Evolutionary conservation across 1,140 invertebrate genomes (phyloP), one percentile per base, ranked within the genome.

Genomic region (Onthophagus taurus): DNA sequence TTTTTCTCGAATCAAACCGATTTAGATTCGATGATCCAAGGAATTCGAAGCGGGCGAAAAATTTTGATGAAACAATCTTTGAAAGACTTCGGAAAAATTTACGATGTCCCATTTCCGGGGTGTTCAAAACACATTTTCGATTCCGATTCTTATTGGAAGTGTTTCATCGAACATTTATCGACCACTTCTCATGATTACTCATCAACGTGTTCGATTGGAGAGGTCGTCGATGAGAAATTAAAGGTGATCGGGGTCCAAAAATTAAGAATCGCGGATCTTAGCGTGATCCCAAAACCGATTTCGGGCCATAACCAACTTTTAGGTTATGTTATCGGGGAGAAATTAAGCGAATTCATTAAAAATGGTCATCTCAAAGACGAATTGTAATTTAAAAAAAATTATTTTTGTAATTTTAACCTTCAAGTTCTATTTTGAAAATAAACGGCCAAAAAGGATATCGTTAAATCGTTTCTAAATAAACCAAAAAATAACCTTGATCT

Each of bases 291-390:
- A 0, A 64, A 60, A 2, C 69, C 83, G n/a, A 68, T 77, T 5
- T 71, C 69, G 2, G 81, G 76, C 1, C 83, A 88, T 53, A 75
- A 80, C 0, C 83, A 81, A 47, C 80, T 80, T 0, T 75, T 77
- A 0, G 76, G 80, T 5, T 73, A 76, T 24, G 90, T 92, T 87
- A 81, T 92, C 33, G 89, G 75, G 0, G 89, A 93, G 61, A 87
- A 87, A 57, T 83, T 73, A 0, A 76, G 86, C 0, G 81, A 89
- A 59, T 69, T 90, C 57, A 84, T 92, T 12, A 80, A 78, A 50
- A 59, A 66, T 38, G 60, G 65, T 33, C n/a, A n/a, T n/a, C n/a
- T n/a, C n/a, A n/a, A n/a, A n/a, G n/a, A n/a, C n/a, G n/a, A n/a
- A n/a, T n/a, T n/a, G n/a, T n/a, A n/a, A n/a, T n/a, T n/a, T n/a